Base-by-base conservation (phyloP, 2,113 vertebrate species). In the Tiliqua scincoides region DNA sequence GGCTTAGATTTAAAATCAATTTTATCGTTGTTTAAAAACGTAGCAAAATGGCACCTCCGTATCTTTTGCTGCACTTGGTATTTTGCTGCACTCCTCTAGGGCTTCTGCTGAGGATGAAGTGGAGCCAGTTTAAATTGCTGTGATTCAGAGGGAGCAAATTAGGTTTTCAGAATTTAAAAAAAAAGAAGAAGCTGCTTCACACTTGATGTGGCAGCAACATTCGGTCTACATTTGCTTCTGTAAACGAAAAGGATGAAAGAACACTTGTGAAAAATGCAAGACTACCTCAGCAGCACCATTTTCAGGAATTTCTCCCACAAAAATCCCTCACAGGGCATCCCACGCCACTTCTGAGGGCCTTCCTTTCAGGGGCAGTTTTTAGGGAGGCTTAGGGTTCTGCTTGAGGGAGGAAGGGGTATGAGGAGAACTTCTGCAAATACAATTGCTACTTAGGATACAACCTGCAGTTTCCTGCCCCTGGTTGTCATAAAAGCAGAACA, bases 31-130 rank as follows among this genome's bases (percentile, higher is more conserved):
- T 73, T 82, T 30, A 73, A 76, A 25, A 80, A 3, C 18, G 76
- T 9, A 78, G 68, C 54, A 32, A 63, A 84, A 57, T 57, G 52
- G 2, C 30, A 87, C 54, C 43, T n/a, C 18, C 74, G 8, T 63
- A 32, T n/a, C 40, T 75, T 52, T 52, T 52, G 37, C 6, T 0
- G 0, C 84, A 2, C 23, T 62, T 21, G 0, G 4, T 10, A 4
- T 2, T 23, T 87, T 70, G 23, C 30, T 88, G 11, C 35, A 35
- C 82, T 87, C 85, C 75, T 52, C 23, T 72, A 70, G 54, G 37
- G 81, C 73, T 91, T 15, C 88, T 27, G 72, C 18, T 11, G 57
- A 15, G 17, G 84, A 71, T 48, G 71, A 65, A 2, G 17, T 81
- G 57, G 27, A 86, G n/a, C 59, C 0, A 52, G n/a, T 70, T 37